phyloP scores from a whole-genome alignment of 2,797 vertebrate species.

The Parauchenoglanis punctatus region DNA sequence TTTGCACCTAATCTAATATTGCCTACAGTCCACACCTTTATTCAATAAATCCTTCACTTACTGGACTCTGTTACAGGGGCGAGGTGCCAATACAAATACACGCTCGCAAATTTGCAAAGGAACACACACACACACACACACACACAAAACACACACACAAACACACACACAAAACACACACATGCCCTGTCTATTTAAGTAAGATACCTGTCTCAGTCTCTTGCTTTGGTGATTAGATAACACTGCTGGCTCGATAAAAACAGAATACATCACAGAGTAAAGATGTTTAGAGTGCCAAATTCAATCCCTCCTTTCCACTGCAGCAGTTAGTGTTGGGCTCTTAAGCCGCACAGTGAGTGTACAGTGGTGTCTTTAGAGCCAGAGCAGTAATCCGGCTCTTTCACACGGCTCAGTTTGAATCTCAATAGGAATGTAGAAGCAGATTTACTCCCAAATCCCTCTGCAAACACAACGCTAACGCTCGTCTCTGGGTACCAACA shows the following conservation, averaged over 20 bases:
- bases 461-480: conserved; percentile 53
- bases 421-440: conserved; percentile 60
- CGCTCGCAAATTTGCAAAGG: conserved; percentile 47
- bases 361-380: conserved; percentile 59
- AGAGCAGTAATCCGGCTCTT: conserved; percentile 56
- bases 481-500: conserved; percentile 55
- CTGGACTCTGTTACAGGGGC: conserved; percentile 58
- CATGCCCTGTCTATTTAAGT: conserved; percentile 58
- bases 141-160: conserved; percentile 3
- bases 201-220: conserved; percentile 56
- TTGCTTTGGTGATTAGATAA: conserved; percentile 54
- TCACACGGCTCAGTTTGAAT: conserved; percentile 58
- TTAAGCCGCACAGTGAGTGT: conserved; percentile 52
- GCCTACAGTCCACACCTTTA: conserved; percentile 63
- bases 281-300: conserved; percentile 49
- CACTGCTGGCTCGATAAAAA: conserved; percentile 58
- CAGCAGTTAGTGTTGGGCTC: conserved; percentile 51
- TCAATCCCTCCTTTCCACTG: conserved; percentile 30
- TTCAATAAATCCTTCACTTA: conserved; percentile 55
- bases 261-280: conserved; percentile 31
- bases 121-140: conserved; percentile 31
- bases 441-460: conserved; percentile 64
- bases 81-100: conserved; percentile 46
- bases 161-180: conserved; percentile 4
- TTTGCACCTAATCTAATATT: conserved; percentile 41